A percentile compares a stretch with the other conserved stretches of the same genome.
phyloP scores from a whole-genome alignment of 2,797 vertebrate genomes.

The Hozukius guyotensis region DNA sequence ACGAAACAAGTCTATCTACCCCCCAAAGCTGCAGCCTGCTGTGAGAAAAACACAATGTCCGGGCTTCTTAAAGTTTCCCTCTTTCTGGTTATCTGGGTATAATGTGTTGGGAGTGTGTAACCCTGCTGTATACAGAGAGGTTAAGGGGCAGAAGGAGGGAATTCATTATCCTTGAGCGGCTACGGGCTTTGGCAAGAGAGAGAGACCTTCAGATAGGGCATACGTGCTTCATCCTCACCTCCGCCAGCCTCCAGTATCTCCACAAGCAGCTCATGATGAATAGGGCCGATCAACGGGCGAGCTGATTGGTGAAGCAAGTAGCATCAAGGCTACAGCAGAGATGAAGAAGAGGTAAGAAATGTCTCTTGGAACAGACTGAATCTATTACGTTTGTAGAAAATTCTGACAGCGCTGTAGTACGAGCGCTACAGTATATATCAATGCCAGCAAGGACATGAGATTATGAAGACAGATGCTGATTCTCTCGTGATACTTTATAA shows the following conservation, averaged over 20 bases:
- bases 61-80: conserved; percentile 45
- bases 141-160: conserved; percentile 60
- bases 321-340: conserved; percentile 51
- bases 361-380: conserved; percentile 49
- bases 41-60: conserved; percentile 35
- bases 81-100: conserved; percentile 60
- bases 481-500: conserved; percentile 9
- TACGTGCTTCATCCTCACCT: conserved; percentile 55
- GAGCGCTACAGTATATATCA: conserved; percentile 22
- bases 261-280: conserved; percentile 74
- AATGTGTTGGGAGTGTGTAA: conserved; percentile 50
- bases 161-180: conserved; percentile 77
- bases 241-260: conserved; percentile 59
- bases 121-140: conserved; percentile 53
- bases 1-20: conserved; percentile 37
- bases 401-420: conserved; percentile 30
- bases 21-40: conserved; percentile 20
- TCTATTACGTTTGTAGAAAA: conserved; percentile 44
- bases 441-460: conserved; percentile 29
- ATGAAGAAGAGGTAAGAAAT: conserved; percentile 54
- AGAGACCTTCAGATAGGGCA: conserved; percentile 72
- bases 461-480: background rate
- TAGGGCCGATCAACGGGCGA: conserved; percentile 57
- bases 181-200: conserved; percentile 44
- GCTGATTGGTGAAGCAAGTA: conserved; percentile 65